A percentile compares a stretch with the other conserved stretches of the same genome.
These are phyloP conservation scores for Oryzias curvinotus DNA, from an alignment of 2,113 vertebrate species.

Conservation along the genomic window DNA sequence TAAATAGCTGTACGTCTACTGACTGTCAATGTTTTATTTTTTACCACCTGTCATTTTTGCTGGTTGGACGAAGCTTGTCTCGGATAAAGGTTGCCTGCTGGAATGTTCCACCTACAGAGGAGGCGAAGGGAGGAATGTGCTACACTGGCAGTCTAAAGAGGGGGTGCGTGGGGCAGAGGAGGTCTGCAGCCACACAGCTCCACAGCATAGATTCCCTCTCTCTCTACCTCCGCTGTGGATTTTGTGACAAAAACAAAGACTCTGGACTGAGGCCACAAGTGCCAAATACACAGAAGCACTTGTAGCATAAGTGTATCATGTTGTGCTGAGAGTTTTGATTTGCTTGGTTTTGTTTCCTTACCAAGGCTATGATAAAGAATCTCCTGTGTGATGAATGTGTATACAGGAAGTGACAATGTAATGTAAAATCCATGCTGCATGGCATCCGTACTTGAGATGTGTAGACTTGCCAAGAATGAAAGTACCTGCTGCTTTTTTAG, in stretches of 20 bases:
- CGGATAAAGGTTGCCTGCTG: conserved; percentile 68
- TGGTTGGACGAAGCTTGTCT: conserved; percentile 57
- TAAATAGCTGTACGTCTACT: conserved; percentile 61
- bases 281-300: conserved; percentile 74
- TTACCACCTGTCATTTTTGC: conserved; percentile 48
- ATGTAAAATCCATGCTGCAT: conserved; percentile 46
- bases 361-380: conserved; percentile 51
- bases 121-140: conserved; percentile 64
- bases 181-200: conserved; percentile 42
- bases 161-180: conserved; percentile 20
- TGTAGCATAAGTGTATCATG: conserved; percentile 76
- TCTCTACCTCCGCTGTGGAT: conserved; percentile 55
- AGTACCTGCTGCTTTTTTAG: conserved; percentile 61
- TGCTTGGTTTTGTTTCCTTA: conserved; percentile 57
- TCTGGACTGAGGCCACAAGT: conserved; percentile 65
- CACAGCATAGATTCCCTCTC: conserved; percentile 67
- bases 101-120: conserved; percentile 69
- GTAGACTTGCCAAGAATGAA: conserved; percentile 72
- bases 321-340: conserved; percentile 62
- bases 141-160: conserved; percentile 52
- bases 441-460: conserved; percentile 55
- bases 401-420: conserved; percentile 43
- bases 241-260: conserved; percentile 54
- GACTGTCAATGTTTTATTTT: conserved; percentile 53
- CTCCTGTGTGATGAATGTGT: conserved; percentile 61